These are phyloP conservation scores for Calliphora vicina DNA, from an alignment of 1,140 invertebrate genomes.

Conservation along the genomic window DNA sequence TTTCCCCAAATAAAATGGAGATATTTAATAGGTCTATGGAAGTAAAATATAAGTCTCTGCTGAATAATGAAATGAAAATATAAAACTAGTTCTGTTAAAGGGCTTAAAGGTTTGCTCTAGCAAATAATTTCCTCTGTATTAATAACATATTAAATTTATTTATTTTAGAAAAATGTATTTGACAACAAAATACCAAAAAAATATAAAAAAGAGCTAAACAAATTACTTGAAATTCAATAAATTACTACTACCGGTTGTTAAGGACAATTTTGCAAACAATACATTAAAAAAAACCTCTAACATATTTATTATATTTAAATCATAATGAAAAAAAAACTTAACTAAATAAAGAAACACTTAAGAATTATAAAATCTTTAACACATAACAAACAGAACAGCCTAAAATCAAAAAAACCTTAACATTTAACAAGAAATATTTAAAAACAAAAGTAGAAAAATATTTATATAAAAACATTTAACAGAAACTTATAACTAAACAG, in stretches of 20 bases:
- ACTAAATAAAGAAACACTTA: not conserved
- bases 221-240: not conserved
- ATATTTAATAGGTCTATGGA: too few relatives aligned
- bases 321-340: not conserved
- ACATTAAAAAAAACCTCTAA: not conserved
- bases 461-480: not conserved
- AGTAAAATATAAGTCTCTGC: too few relatives aligned
- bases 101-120: too few relatives aligned
- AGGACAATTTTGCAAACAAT: conserved; percentile 8
- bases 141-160: too few relatives aligned
- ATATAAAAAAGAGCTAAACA: not conserved
- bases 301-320: not conserved
- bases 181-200: too few relatives aligned
- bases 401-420: conserved; percentile 18
- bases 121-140: too few relatives aligned
- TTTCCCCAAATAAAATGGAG: too few relatives aligned
- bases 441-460: not conserved
- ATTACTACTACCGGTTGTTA: conserved; percentile 9
- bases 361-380: too few relatives aligned
- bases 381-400: not conserved
- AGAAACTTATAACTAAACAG: not conserved
- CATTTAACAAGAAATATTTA: not conserved
- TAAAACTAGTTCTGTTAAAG: too few relatives aligned
- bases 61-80: too few relatives aligned
- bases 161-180: not conserved